Conservation (phyloP, 2,888 invertebrate genomes). For the Flexamia atlantica region DNA sequence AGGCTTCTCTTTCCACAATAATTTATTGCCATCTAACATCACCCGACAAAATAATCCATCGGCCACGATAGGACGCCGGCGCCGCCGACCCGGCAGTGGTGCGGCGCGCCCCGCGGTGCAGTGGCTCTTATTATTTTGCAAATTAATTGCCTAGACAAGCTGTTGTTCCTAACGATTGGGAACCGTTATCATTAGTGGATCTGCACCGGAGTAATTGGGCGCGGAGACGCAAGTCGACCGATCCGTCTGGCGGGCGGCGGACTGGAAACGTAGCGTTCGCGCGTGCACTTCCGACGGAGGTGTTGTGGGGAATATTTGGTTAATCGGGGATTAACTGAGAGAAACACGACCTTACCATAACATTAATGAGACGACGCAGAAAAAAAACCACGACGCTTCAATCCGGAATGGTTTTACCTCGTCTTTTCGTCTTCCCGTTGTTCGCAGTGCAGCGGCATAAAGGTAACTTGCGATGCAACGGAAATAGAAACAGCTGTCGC, state of each 20-base stretch:
- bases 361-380: no score
- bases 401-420: no score
- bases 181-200: conserved; percentile 40
- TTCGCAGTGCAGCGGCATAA: neutral
- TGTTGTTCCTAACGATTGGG: conserved; percentile 39
- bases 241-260: neutral
- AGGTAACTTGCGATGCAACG: neutral
- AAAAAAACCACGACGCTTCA: no score
- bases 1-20: no score
- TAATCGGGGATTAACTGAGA: no score
- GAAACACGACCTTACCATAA: no score
- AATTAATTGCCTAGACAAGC: conserved; percentile 32
- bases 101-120: neutral
- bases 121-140: conserved; percentile 17
- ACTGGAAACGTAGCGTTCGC: neutral
- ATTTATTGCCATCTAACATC: no score
- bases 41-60: no score
- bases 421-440: no score
- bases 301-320: neutral
- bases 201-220: conserved; percentile 18
- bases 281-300: neutral
- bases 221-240: neutral
- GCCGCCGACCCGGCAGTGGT: neutral
- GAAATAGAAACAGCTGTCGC: conserved; percentile 39
- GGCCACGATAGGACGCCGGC: neutral